Percentiles rank a stretch among this genome's conserved stretches.
phyloP scores from a whole-genome alignment of 2,113 vertebrate species.

The Oncorhynchus mykiss region DNA sequence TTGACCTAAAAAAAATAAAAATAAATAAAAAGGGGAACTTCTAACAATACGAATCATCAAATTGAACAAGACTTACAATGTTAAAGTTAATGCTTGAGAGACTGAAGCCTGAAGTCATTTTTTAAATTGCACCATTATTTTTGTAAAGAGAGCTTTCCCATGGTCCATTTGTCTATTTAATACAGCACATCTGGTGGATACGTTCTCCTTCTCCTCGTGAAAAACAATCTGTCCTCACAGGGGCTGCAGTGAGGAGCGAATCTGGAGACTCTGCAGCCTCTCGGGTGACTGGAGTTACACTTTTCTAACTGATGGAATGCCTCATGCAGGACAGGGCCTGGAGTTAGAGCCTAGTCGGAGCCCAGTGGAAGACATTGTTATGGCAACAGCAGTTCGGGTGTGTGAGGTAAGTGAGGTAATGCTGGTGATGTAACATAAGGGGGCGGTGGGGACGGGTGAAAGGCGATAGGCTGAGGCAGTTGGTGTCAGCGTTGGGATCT shows the following conservation, averaged over 20 bases:
- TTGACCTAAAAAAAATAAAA: background rate
- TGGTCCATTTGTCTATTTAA: constrained; percentile 51
- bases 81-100: constrained; percentile 18
- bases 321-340: constrained; percentile 12
- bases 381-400: constrained; percentile 67
- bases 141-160: constrained; percentile 44
- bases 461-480: constrained; percentile 23
- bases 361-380: constrained; percentile 62
- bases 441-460: constrained; percentile 39
- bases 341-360: background rate
- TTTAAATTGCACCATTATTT: constrained; percentile 50
- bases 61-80: constrained; percentile 30
- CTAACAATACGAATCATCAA: constrained; percentile 12
- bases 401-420: constrained; percentile 67
- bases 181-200: constrained; percentile 59
- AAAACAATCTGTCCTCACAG: constrained; percentile 49
- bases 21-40: background rate
- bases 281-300: constrained; percentile 41
- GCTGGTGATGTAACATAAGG: constrained; percentile 66
- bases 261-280: constrained; percentile 37
- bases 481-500: constrained; percentile 10
- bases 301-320: constrained; percentile 49
- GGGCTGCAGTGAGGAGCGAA: background rate
- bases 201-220: constrained; percentile 48
- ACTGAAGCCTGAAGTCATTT: constrained; percentile 35